phyloP scores from a whole-genome alignment of 2,797 vertebrate genomes.

The Urocyon cinereoargenteus region DNA sequence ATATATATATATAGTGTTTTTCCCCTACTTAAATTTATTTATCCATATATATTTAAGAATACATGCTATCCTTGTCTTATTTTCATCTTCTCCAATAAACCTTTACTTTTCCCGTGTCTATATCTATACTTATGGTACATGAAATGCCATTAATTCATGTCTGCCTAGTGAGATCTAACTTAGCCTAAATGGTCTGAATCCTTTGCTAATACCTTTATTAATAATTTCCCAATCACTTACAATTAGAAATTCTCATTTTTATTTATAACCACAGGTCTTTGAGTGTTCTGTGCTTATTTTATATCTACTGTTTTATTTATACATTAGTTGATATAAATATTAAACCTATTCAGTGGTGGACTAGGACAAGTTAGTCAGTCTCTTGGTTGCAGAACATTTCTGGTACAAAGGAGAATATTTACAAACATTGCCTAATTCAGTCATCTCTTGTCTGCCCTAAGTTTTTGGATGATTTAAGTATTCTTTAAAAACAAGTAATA shows the following conservation, averaged over 20 bases:
- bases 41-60: not conserved
- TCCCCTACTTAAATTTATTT: not conserved
- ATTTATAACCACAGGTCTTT: not conserved
- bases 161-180: not conserved
- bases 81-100: not conserved
- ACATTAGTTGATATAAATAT: not conserved
- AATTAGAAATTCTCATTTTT: not conserved
- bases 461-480: not conserved
- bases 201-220: not conserved
- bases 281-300: not conserved
- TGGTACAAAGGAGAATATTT: not conserved
- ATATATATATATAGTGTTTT: not conserved
- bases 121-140: not conserved
- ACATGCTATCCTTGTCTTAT: not conserved
- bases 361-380: not conserved
- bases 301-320: not conserved
- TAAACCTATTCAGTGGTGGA: not conserved
- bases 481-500: not conserved
- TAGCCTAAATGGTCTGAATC: not conserved
- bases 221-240: not conserved
- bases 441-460: not conserved
- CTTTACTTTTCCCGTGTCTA: not conserved
- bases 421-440: not conserved
- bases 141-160: not conserved
- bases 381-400: not conserved